Percentiles rank a stretch among this genome's conserved stretches.
phyloP scores from a whole-genome alignment of 2,113 vertebrate genomes.

The Macaca mulatta region DNA sequence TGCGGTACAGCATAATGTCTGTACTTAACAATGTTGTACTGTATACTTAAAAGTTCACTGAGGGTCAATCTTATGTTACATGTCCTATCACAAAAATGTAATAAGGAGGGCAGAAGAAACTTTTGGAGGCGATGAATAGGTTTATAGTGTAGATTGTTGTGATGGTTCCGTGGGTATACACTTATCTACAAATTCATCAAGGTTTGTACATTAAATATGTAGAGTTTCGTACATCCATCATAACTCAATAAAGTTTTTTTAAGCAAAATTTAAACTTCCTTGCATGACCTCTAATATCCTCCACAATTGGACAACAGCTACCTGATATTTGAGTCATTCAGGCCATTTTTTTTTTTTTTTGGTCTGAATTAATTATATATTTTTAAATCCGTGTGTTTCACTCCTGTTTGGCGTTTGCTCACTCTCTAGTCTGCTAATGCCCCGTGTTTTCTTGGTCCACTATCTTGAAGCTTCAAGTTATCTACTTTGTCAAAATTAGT shows the following conservation, averaged over 20 bases:
- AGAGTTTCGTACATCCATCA: background rate
- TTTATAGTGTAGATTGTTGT: background rate
- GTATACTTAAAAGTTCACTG: background rate
- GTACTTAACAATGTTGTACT: background rate
- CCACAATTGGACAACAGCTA: background rate
- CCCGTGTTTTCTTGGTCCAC: background rate
- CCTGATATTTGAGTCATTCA: background rate
- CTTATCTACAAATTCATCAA: background rate
- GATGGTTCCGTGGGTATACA: background rate
- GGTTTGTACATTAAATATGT: background rate
- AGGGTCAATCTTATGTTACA: background rate
- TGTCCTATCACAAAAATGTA: background rate
- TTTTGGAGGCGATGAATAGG: background rate
- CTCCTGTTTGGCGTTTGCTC: background rate
- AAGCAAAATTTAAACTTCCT: background rate
- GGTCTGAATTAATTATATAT: background rate
- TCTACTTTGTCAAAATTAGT: background rate
- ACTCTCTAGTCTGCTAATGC: background rate
- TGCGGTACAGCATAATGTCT: background rate
- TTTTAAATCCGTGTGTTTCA: background rate
- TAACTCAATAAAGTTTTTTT: background rate
- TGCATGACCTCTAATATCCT: fast-evolving
- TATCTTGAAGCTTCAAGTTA: background rate
- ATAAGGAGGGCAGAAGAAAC: background rate
- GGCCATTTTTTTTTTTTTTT: background rate